phyloP scores from a whole-genome alignment of 2,888 invertebrate genomes.

The Diaprepes abbreviatus region DNA sequence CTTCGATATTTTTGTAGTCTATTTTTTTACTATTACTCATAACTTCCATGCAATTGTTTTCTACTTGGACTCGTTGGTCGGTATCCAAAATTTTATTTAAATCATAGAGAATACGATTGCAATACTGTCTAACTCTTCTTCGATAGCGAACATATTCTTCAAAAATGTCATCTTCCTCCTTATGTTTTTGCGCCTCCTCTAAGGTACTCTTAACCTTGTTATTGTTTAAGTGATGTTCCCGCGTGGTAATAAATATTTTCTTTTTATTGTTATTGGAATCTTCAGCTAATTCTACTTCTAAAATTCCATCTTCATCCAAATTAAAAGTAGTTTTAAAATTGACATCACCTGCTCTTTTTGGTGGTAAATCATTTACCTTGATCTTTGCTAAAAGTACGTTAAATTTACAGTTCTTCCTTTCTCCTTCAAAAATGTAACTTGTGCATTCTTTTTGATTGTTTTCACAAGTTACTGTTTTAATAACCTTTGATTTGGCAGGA shows the following conservation, averaged over 20 bases:
- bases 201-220: slow-evolving; percentile 42
- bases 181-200: slow-evolving; percentile 42
- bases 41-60: background rate
- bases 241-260: slow-evolving; percentile 43
- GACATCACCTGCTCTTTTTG: slow-evolving; percentile 40
- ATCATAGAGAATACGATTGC: background rate
- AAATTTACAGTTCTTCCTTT: slow-evolving; percentile 42
- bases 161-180: slow-evolving; percentile 42
- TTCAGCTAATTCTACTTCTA: slow-evolving; percentile 50
- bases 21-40: background rate
- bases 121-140: background rate
- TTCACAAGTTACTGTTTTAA: slow-evolving; percentile 29
- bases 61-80: background rate
- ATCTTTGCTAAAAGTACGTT: slow-evolving; percentile 45
- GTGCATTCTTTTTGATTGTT: slow-evolving; percentile 46
- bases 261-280: slow-evolving; percentile 32
- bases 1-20: background rate
- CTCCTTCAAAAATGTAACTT: slow-evolving; percentile 51
- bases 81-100: background rate
- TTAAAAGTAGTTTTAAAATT: slow-evolving; percentile 26
- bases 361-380: slow-evolving; percentile 43
- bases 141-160: slow-evolving; percentile 22
- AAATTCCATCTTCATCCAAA: slow-evolving; percentile 52
- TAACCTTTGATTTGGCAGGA: slow-evolving; percentile 31
- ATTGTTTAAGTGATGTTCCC: slow-evolving; percentile 41